A percentile compares a stretch with the other conserved stretches of the same genome.
These are phyloP conservation scores for Neolamprologus multifasciatus DNA, from an alignment of 2,797 vertebrate genomes.

Conservation along the genomic window DNA sequence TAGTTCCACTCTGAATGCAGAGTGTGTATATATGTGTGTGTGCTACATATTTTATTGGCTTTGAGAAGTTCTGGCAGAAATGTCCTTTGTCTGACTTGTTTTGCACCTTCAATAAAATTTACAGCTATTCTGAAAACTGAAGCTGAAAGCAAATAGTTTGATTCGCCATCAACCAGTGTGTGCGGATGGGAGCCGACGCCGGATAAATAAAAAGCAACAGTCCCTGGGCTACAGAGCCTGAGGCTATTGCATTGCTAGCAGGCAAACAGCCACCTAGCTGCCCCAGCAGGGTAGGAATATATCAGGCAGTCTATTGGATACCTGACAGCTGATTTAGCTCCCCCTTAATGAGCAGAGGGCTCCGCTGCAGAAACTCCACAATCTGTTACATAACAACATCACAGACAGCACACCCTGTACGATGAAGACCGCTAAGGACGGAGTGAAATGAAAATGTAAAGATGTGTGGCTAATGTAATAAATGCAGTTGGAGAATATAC, in stretches of 20 bases:
- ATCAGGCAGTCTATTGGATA: conserved; percentile 54
- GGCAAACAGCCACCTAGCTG: conserved; percentile 59
- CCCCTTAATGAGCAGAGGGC: conserved; percentile 49
- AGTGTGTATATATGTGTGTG: neutral
- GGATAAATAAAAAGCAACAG: conserved; percentile 52
- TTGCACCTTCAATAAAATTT: neutral
- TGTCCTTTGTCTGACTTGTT: neutral
- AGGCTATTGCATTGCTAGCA: conserved; percentile 62
- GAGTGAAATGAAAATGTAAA: neutral
- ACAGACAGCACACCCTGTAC: conserved; percentile 3
- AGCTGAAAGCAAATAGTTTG: conserved; percentile 6
- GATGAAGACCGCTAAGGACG: neutral
- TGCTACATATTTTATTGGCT: neutral
- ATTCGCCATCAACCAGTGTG: conserved; percentile 7
- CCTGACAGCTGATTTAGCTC: conserved; percentile 63
- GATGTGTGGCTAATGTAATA: neutral
- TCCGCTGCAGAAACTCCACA: conserved; percentile 33
- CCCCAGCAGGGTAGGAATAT: conserved; percentile 43
- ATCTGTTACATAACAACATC: conserved; percentile 58
- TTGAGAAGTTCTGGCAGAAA: neutral
- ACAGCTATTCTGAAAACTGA: neutral
- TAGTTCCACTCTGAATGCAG: neutral
- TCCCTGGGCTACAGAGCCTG: conserved; percentile 41
- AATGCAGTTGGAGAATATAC: neutral
- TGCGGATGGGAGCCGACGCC: conserved; percentile 28